phyloP scores from a whole-genome alignment of 2,888 invertebrate species.

The Andrena marginata region DNA sequence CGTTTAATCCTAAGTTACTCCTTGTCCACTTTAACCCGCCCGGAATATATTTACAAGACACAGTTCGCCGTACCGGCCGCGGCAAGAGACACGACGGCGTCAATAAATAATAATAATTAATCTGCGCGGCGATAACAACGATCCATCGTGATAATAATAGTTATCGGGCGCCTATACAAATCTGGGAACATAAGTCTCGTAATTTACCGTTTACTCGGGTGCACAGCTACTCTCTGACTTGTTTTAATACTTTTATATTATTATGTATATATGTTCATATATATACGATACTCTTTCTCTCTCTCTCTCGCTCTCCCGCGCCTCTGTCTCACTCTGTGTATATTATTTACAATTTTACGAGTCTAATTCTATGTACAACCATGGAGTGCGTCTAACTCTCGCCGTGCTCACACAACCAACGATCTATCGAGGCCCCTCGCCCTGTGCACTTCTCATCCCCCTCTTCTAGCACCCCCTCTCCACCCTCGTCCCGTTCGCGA shows the following conservation, averaged over 20 bases:
- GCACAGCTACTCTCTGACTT: constrained; percentile 42
- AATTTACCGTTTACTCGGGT: constrained; percentile 41
- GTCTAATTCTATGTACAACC: constrained; percentile 72
- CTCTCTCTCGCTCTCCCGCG: constrained; percentile 33
- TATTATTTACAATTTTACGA: constrained; percentile 71
- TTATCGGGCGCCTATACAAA: constrained; percentile 53
- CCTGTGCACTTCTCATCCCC: constrained; percentile 18
- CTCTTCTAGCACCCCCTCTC: background rate
- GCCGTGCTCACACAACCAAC: constrained; percentile 69
- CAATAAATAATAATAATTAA: constrained; percentile 69
- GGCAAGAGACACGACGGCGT: constrained; percentile 49
- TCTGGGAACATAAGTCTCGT: constrained; percentile 51
- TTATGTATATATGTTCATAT: constrained; percentile 42
- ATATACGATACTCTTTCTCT: constrained; percentile 26
- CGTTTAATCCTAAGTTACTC: constrained; percentile 31
- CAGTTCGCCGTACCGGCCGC: constrained; percentile 49
- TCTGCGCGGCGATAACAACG: constrained; percentile 45
- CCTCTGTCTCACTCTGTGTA: constrained; percentile 43
- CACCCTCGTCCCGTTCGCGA: constrained; percentile 17
- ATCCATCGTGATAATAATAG: constrained; percentile 33
- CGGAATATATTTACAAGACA: constrained; percentile 68
- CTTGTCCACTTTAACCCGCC: constrained; percentile 36
- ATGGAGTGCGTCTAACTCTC: constrained; percentile 64
- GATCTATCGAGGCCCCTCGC: constrained; percentile 68
- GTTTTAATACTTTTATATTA: constrained; percentile 46